A percentile compares a stretch with the other conserved stretches of the same genome.
phyloP scores from a whole-genome alignment of 2,888 invertebrate species.

The Cosmorhoe ocellata region DNA sequence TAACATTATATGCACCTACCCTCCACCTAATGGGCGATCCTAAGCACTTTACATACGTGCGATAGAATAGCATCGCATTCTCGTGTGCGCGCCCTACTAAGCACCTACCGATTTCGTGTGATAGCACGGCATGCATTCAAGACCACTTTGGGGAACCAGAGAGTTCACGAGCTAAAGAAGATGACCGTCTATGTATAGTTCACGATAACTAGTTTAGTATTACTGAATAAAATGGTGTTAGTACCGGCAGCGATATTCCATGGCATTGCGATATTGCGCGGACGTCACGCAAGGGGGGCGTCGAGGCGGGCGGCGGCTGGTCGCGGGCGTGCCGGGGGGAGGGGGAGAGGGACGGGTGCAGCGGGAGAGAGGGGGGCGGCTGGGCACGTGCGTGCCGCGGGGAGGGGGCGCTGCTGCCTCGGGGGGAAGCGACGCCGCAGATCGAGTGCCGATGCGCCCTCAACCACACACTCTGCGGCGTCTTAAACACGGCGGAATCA shows the following conservation, averaged over 20 bases:
- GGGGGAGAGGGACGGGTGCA: slow-evolving; percentile 38
- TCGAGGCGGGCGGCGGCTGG: slow-evolving; percentile 66
- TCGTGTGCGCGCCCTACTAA: slow-evolving; percentile 48
- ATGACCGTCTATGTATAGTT: slow-evolving; percentile 44
- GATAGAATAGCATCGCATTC: slow-evolving; percentile 29
- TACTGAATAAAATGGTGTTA: slow-evolving; percentile 81
- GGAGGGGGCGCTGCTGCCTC: slow-evolving; percentile 38
- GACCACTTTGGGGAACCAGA: slow-evolving; percentile 37
- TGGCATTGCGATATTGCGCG: slow-evolving; percentile 79
- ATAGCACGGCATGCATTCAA: slow-evolving; percentile 55
- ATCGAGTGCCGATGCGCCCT: slow-evolving; percentile 67
- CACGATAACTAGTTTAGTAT: slow-evolving; percentile 66
- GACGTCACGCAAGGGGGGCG: slow-evolving; percentile 72
- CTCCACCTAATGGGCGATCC: slow-evolving; percentile 30
- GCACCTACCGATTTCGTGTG: slow-evolving; percentile 47
- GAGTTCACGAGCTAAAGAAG: slow-evolving; percentile 29
- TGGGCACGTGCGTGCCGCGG: slow-evolving; percentile 37
- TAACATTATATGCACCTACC: slow-evolving; percentile 12
- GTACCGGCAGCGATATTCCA: slow-evolving; percentile 83
- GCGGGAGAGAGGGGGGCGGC: slow-evolving; percentile 34
- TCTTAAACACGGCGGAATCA: slow-evolving; percentile 70
- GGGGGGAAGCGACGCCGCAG: slow-evolving; percentile 55
- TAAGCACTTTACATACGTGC: slow-evolving; percentile 34
- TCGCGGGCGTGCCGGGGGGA: slow-evolving; percentile 56
- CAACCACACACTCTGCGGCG: slow-evolving; percentile 69